Evolutionary conservation across 2,888 invertebrate species (phyloP), one percentile per base, ranked within the genome.

Genomic region (Liposcelis brunnea): DNA sequence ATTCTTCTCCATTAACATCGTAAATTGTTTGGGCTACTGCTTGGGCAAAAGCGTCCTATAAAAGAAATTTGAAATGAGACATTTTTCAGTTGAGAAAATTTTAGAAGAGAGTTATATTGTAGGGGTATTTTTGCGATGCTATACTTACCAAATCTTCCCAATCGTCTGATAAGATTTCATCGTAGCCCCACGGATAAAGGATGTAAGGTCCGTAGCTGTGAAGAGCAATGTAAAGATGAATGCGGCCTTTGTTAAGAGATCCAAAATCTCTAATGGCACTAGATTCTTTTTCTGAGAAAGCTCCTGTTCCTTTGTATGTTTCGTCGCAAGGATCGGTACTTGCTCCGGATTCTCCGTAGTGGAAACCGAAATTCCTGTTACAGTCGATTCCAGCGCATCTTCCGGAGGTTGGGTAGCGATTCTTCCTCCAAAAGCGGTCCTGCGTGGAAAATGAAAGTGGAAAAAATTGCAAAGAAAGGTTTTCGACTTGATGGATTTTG

Each of bases 341-440:
- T 1, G 66, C 61, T 2, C 68, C 69, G 43, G 44, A 51, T 49
- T 61, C 48, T 53, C 57, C 47, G 53, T 55, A 68, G 42, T 63
- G 57, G 46, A 57, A 57, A 42, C 58, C 63, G 56, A 62, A 68
- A 55, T 68, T 68, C 48, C 67, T 52, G 56, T 68, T 68, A 4
- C 63, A 61, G 52, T 68, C 67, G 2, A 60, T 62, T 11, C 68
- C 67, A 2, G 51, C 47, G 52, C 67, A 67, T 12, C 33, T 15
- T 2, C 47, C 46, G 32, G 49, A 47, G 12, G 34, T 36, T 35
- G 40, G 1, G 43, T 34, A 14, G 3, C 3, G 5, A 33, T 21
- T 2, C 52, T 68, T 68, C 42, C 68, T 55, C 68, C 68, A 68
- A 53, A 67, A 52, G 31, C 68, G 58, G 47, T 64, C 58, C 52